Conservation (phyloP, 2,113 vertebrate species). For the Dicrurus megarhynchus region DNA sequence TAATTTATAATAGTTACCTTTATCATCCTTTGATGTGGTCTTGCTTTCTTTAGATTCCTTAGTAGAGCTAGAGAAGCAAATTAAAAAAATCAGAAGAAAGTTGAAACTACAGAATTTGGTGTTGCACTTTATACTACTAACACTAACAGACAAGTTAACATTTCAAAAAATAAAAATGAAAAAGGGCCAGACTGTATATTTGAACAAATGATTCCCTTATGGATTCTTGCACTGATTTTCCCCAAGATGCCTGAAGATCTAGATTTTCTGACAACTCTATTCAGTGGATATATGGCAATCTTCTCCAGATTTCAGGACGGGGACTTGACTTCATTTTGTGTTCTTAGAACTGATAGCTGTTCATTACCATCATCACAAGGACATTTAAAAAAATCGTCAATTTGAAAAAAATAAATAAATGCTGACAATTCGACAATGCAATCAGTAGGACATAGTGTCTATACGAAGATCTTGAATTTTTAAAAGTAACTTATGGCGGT, state of each 20-base stretch:
- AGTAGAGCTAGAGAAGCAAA: slow-evolving; percentile 90
- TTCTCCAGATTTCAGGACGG: slow-evolving; percentile 96
- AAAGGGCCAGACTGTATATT: slow-evolving; percentile 82
- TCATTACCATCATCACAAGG: slow-evolving; percentile 91
- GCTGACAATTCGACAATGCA: slow-evolving; percentile 88
- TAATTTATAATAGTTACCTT: slow-evolving; percentile 78
- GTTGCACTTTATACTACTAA: slow-evolving; percentile 62
- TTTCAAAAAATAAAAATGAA: slow-evolving; percentile 74
- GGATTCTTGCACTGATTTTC: slow-evolving; percentile 94
- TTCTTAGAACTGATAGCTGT: slow-evolving; percentile 88
- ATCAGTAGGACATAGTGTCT: slow-evolving; percentile 82
- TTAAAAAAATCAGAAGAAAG: slow-evolving; percentile 77
- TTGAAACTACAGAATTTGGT: slow-evolving; percentile 71
- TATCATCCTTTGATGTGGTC: slow-evolving; percentile 89
- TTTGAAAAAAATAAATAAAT: slow-evolving; percentile 83
- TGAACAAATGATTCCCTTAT: slow-evolving; percentile 87
- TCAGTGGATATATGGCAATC: slow-evolving; percentile 91
- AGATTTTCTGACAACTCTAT: slow-evolving; percentile 96
- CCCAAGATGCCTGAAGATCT: slow-evolving; percentile 91
- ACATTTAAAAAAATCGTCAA: slow-evolving; percentile 89
- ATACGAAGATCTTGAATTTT: slow-evolving; percentile 80
- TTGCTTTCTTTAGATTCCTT: slow-evolving; percentile 95
- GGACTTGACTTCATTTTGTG: slow-evolving; percentile 93
- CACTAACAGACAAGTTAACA: slow-evolving; percentile 58
- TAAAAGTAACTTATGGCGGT: slow-evolving; percentile 87